A percentile compares a stretch with the other conserved stretches of the same genome.
phyloP scores from a whole-genome alignment of 2,888 invertebrate genomes.

The Caenorhabditis sp. region DNA sequence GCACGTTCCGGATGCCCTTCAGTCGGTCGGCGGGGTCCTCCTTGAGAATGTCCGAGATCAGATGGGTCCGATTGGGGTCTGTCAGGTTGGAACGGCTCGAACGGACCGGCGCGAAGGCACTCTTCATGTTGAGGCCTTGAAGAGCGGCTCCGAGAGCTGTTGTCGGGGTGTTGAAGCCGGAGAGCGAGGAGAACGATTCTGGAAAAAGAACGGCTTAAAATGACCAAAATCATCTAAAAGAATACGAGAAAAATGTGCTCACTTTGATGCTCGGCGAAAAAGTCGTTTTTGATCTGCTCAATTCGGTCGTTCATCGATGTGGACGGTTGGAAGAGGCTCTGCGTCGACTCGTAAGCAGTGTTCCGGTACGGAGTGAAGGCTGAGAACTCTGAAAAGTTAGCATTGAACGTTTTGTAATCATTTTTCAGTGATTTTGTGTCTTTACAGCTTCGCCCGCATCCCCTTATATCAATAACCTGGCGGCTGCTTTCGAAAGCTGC shows the following conservation, averaged over 20 bases:
- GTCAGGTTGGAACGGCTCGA: background rate
- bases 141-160: conserved; percentile 67
- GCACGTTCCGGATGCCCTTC: conserved; percentile 44
- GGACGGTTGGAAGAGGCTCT: conserved; percentile 56
- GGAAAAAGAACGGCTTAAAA: conserved; percentile 4
- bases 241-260: too few species aligned
- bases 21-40: conserved; percentile 10
- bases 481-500: too few species aligned
- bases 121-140: conserved; percentile 64
- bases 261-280: conserved; percentile 50
- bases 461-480: too few species aligned
- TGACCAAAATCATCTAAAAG: background rate
- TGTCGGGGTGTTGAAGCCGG: conserved; percentile 70
- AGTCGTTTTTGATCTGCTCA: conserved; percentile 58
- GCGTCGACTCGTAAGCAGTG: conserved; percentile 50
- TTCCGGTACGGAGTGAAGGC: conserved; percentile 63
- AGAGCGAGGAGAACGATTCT: conserved; percentile 58
- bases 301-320: conserved; percentile 46
- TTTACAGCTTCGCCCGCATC: too few species aligned
- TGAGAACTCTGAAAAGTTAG: conserved; percentile 34
- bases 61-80: conserved; percentile 3
- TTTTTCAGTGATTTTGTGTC: too few species aligned
- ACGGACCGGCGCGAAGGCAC: conserved; percentile 14
- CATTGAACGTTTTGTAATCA: too few species aligned
- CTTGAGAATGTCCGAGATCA: conserved; percentile 38